These are phyloP conservation scores for Synanthedon tipuliformis DNA, from an alignment of 2,888 invertebrate genomes.

Conservation along the genomic window DNA sequence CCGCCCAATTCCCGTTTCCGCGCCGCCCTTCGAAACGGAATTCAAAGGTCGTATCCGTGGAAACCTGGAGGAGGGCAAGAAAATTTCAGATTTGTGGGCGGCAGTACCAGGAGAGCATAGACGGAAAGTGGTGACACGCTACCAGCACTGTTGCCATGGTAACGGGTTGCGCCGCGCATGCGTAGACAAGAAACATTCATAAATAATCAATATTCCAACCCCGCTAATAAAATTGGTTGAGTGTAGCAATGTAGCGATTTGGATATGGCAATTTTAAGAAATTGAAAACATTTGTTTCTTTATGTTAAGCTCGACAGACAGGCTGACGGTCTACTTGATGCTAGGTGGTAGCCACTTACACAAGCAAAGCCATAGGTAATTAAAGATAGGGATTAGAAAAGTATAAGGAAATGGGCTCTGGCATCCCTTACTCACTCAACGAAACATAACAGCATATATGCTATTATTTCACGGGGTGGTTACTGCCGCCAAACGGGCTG, in stretches of 20 bases:
- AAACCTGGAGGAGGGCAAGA: constrained; percentile 27
- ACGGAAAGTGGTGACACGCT: not conserved
- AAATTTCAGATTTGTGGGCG: constrained; percentile 6
- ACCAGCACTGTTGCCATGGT: not conserved
- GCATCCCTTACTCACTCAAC: too few relatives aligned
- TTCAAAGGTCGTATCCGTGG: constrained; percentile 43
- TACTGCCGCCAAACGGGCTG: too few relatives aligned
- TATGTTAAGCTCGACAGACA: too few relatives aligned
- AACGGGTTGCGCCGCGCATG: not conserved
- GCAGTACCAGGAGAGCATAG: constrained; percentile 5
- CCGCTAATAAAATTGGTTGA: too few relatives aligned
- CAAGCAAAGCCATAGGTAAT: too few relatives aligned
- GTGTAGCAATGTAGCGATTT: not conserved
- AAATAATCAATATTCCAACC: too few relatives aligned
- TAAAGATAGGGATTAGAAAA: too few relatives aligned
- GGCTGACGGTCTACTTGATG: too few relatives aligned
- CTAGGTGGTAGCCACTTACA: too few relatives aligned
- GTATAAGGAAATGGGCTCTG: too few relatives aligned
- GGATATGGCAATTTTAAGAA: not conserved
- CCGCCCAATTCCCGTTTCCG: not conserved
- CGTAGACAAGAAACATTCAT: not conserved
- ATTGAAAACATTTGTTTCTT: not conserved
- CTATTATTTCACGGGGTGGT: too few relatives aligned
- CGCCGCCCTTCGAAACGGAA: constrained; percentile 52
- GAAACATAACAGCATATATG: too few relatives aligned